Evolutionary conservation across 2,113 vertebrate genomes (phyloP).

Genomic region (Lanius collurio): DNA sequence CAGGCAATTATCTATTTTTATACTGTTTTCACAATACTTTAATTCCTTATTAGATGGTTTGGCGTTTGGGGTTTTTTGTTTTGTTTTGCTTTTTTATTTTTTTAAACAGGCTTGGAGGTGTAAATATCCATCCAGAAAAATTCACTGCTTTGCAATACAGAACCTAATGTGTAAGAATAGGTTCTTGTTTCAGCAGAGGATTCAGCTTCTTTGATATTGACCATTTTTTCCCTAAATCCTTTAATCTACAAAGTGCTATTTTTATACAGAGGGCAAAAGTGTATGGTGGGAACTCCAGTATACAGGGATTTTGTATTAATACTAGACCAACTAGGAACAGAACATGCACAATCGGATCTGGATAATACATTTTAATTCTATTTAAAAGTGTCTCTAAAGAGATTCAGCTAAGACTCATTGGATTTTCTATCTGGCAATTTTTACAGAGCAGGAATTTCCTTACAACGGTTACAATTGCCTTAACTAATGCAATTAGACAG

Average conservation of each 20-base stretch:
- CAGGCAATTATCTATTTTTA: background rate
- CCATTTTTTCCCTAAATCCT: constrained; percentile 16
- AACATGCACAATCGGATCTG: constrained; percentile 47
- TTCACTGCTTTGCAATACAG: background rate
- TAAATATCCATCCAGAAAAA: background rate
- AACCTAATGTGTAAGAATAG: background rate
- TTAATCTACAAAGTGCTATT: constrained; percentile 31
- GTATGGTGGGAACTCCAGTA: background rate
- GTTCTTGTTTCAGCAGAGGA: background rate
- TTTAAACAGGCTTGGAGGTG: background rate
- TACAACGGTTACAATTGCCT: constrained; percentile 9
- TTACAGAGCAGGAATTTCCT: constrained; percentile 16
- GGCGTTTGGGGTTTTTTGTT: no score
- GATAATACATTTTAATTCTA: constrained; percentile 56
- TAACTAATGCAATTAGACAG: constrained; percentile 35
- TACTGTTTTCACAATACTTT: background rate
- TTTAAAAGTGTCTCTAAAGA: constrained; percentile 57
- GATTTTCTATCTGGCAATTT: constrained; percentile 34
- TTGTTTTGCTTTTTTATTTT: no score
- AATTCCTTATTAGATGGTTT: background rate
- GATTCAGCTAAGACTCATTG: constrained; percentile 34
- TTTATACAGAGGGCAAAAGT: constrained; percentile 36
- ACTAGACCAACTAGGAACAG: constrained; percentile 26
- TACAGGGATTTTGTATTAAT: constrained; percentile 31
- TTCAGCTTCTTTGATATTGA: background rate